Conservation (phyloP, 2,113 vertebrate genomes). For the Acrocephalus kingi region DNA sequence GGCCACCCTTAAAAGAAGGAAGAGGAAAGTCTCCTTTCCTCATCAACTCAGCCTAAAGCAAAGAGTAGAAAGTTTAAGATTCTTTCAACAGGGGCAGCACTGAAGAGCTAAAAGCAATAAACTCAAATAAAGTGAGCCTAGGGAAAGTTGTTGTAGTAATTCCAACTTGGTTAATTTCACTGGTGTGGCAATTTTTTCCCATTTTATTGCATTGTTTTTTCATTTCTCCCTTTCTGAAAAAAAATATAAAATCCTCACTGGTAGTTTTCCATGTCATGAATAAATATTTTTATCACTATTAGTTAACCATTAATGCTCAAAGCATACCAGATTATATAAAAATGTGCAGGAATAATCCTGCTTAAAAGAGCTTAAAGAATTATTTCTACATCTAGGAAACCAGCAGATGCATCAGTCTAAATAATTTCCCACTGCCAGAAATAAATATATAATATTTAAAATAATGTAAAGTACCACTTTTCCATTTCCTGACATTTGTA, state of each 20-base stretch:
- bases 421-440: neutral
- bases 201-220: neutral
- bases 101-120: neutral
- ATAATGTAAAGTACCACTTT: neutral
- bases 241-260: neutral
- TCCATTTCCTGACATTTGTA: neutral
- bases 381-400: neutral
- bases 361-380: slow-evolving; percentile 8
- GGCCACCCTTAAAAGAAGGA: neutral
- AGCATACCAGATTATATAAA: neutral
- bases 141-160: neutral
- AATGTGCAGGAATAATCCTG: neutral
- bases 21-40: neutral
- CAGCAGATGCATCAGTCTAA: neutral
- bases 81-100: neutral
- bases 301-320: neutral
- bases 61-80: neutral
- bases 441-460: neutral
- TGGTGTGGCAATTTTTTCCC: too few species aligned
- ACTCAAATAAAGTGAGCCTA: neutral
- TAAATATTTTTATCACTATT: neutral
- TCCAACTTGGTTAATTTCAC: neutral
- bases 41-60: neutral
- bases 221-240: neutral
- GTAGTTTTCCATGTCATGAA: neutral